Conservation (phyloP, 2,797 vertebrate genomes). For the Lagodon rhomboides region DNA sequence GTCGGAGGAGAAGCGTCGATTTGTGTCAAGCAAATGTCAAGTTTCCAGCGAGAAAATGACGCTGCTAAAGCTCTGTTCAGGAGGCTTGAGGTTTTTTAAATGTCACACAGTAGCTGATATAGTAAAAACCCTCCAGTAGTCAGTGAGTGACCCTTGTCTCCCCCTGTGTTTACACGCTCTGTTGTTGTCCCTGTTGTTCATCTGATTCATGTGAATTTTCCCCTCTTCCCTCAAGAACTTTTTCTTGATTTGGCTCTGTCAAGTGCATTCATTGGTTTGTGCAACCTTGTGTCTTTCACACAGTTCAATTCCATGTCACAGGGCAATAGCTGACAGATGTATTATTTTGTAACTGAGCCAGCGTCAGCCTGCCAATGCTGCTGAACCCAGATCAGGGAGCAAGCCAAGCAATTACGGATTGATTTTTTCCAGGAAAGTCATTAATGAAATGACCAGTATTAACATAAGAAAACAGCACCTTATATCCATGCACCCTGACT, state of each 20-base stretch:
- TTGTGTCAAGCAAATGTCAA: conserved; percentile 70
- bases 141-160: conserved; percentile 16
- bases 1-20: neutral
- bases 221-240: neutral
- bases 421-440: conserved; percentile 9
- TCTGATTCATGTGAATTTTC: neutral
- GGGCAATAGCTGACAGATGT: conserved; percentile 24
- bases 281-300: neutral
- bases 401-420: conserved; percentile 27
- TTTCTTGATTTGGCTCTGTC: no score
- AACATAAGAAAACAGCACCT: neutral
- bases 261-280: no score
- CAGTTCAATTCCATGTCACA: conserved; percentile 5
- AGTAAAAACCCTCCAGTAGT: conserved; percentile 45
- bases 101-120: conserved; percentile 53
- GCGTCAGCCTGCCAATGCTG: conserved; percentile 15
- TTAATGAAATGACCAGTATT: conserved; percentile 15
- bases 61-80: conserved; percentile 79
- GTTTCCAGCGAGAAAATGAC: conserved; percentile 82
- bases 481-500: neutral
- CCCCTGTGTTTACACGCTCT: conserved; percentile 24
- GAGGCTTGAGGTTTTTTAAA: conserved; percentile 78
- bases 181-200: conserved; percentile 15
- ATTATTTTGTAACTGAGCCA: conserved; percentile 29
- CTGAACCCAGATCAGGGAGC: conserved; percentile 40